These are phyloP conservation scores for Odontomachus brunneus DNA, from an alignment of 1,140 invertebrate species.

Conservation along the genomic window DNA sequence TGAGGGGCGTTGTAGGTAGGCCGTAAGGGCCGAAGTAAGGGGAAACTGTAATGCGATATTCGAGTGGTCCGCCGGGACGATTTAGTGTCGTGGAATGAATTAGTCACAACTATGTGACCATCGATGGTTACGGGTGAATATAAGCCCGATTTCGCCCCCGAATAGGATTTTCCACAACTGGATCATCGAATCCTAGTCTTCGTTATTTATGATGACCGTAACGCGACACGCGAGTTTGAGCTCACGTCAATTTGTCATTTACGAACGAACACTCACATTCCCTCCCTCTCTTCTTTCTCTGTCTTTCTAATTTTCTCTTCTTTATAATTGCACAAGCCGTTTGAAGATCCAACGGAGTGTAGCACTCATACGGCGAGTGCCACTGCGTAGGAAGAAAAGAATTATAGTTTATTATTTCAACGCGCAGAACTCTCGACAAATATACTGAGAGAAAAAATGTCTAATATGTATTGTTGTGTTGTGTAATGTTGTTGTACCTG, in stretches of 20 bases:
- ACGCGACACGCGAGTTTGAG: constrained; percentile 49
- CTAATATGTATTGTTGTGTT: too few species aligned
- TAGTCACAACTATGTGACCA: constrained; percentile 49
- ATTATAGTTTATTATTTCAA: too few species aligned
- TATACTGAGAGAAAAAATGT: too few species aligned
- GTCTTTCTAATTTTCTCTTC: too few species aligned
- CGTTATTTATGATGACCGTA: constrained; percentile 67
- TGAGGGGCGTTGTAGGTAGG: background rate
- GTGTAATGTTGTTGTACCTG: too few species aligned
- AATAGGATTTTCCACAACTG: constrained; percentile 37
- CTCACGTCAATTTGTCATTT: constrained; percentile 27
- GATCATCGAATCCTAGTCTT: constrained; percentile 59
- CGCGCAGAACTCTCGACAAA: too few species aligned
- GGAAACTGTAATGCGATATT: constrained; percentile 63
- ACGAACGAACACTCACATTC: background rate
- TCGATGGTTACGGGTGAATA: background rate
- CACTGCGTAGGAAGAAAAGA: too few species aligned
- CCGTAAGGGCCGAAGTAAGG: constrained; percentile 6
- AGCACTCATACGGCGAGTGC: too few species aligned
- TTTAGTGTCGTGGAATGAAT: constrained; percentile 50
- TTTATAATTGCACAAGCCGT: too few species aligned
- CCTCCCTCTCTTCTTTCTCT: too few species aligned
- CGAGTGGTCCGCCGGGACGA: background rate
- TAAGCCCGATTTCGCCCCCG: background rate
- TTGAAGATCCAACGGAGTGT: too few species aligned